Percentiles rank a stretch among this genome's conserved stretches.
These are phyloP conservation scores for Grus americana DNA, from an alignment of 2,113 vertebrate species.

Conservation along the genomic window DNA sequence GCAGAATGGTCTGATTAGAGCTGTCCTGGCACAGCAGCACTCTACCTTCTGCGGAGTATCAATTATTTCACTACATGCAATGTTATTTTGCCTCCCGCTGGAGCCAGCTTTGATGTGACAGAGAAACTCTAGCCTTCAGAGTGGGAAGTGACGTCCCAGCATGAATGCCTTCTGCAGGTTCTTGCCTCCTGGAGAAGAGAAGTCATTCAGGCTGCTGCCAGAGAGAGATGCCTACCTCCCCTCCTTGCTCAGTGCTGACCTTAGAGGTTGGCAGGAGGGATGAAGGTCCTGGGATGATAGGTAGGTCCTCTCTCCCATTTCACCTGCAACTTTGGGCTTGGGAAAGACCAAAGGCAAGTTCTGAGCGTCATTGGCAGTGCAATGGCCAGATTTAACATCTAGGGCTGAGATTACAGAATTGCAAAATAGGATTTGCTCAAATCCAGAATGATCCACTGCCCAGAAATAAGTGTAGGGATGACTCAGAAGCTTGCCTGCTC, in stretches of 20 bases:
- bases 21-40: not conserved
- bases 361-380: fast-evolving
- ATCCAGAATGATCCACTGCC: not conserved
- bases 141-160: not conserved
- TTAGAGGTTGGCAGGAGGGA: not conserved
- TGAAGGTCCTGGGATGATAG: not conserved
- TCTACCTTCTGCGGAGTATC: not conserved
- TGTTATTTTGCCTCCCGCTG: not conserved
- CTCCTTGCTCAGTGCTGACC: not conserved
- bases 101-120: not conserved
- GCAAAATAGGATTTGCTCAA: not conserved
- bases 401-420: not conserved
- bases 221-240: not conserved
- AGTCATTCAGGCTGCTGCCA: not conserved
- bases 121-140: not conserved
- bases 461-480: not conserved
- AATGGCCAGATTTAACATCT: not conserved
- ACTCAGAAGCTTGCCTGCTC: not conserved
- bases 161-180: not conserved
- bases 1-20: not conserved
- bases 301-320: not conserved
- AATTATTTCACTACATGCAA: not conserved
- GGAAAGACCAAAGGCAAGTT: not conserved
- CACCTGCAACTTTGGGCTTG: not conserved
- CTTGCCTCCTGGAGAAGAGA: not conserved